phyloP scores from a whole-genome alignment of 2,113 vertebrate genomes.

The Trematomus loennbergii region DNA sequence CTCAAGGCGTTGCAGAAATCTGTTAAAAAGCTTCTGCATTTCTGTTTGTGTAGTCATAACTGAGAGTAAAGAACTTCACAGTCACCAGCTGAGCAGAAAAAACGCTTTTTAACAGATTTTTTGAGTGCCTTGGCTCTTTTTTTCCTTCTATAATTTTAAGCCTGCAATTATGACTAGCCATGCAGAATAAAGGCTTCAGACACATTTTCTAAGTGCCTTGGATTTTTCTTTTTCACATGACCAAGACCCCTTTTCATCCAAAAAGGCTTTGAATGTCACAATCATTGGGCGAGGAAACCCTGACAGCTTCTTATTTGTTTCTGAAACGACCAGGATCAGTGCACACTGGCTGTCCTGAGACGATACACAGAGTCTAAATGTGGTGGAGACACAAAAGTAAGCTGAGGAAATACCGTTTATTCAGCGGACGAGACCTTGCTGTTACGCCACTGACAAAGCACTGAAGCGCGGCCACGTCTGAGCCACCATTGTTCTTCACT shows the following conservation, averaged over 20 bases:
- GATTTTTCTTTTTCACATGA: conserved; percentile 58
- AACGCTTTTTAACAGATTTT: conserved; percentile 59
- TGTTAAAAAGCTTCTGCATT: conserved; percentile 7
- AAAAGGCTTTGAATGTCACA: conserved; percentile 26
- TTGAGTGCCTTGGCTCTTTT: conserved; percentile 47
- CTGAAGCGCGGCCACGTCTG: conserved; percentile 46
- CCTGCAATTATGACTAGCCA: conserved; percentile 62
- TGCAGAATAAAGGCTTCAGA: conserved; percentile 71
- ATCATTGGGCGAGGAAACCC: conserved; percentile 39
- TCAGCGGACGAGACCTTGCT: conserved; percentile 52
- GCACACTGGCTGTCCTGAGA: background rate
- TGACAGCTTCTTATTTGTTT: conserved; percentile 52
- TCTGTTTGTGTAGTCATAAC: conserved; percentile 27
- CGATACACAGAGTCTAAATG: conserved; percentile 38
- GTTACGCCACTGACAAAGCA: conserved; percentile 61
- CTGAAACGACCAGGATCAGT: conserved; percentile 38
- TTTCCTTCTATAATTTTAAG: conserved; percentile 62
- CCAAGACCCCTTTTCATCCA: conserved; percentile 30
- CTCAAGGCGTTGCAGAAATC: conserved; percentile 19
- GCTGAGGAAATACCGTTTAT: conserved; percentile 19
- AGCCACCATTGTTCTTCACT: conserved; percentile 68
- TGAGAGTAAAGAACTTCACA: conserved; percentile 40
- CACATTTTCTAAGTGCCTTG: conserved; percentile 38
- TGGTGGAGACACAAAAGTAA: background rate
- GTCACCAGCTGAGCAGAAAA: conserved; percentile 61